Evolutionary conservation across 2,797 vertebrate species (phyloP), one percentile per base, ranked within the genome.

Genomic region (Mus caroli): DNA sequence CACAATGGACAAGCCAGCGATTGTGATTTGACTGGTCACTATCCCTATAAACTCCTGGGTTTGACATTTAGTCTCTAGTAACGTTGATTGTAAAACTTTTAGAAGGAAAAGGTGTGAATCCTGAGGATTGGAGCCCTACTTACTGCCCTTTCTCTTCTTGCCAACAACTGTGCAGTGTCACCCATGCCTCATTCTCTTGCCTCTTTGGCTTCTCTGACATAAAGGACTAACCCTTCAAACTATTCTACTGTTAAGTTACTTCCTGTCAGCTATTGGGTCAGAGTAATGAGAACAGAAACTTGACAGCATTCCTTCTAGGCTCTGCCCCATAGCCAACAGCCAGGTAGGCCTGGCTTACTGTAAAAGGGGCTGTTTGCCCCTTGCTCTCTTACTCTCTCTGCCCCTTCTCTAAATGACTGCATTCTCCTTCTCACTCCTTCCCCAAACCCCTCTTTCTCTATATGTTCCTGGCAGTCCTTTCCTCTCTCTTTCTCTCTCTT

Each of bases 1-100:
- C 19, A 0, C 1, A 0, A 9, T 56, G 1, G 22, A 26, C 26
- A 52, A 78, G 34, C 40, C 40, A 67, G 6, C 28, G 2, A 6
- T 12, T 58, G 34, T 58, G 19, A 7, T 34, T 22, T 76, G 56
- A 22, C 31, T 50, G 14, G 2, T 43, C 19, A 43, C 22, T 62
- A 46, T 50, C 28, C 28, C 56, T 7, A 26, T 58, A 77, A 40
- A 5, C 19, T 46, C 40, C 6, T 24, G n/a, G 3, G 17, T 75
- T 58, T 75, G 50, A 58, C 64, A 54, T 56, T 88, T 75, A 19
- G 15, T 43, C 11, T 12, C 11, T 20, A 60, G 31, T 20, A 43
- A 15, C 14, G 6, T 19, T 43, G 87, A 24, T 31, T 88, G 14
- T 31, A 6, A 56, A 73, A 54, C n/a, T 12, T 56, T 73, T 88